Base-by-base conservation (phyloP, 1,140 invertebrate species). In the Popillia japonica region DNA sequence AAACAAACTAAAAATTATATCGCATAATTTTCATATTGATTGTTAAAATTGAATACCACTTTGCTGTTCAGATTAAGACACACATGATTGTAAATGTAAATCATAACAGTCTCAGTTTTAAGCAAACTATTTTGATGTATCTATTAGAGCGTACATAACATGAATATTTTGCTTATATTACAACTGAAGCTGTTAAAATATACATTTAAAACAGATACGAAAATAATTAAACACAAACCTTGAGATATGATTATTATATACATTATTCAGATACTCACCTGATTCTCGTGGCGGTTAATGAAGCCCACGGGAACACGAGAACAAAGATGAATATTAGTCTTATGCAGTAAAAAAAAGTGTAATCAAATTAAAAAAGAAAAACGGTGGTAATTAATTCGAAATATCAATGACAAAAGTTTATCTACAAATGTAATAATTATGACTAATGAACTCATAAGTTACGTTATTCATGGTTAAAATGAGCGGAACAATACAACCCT, bases 251-350 rank as follows among this genome's bases (percentile, higher is more conserved):
- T 55, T n/a, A 55, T 4, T 14, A 14, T 55, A 55, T 2, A 40
- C 41, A 23, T 41, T 10, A 41, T 14, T 74, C 17, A 40, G 8
- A 74, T 74, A 74, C 72, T 74, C 72, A 74, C 72, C 72, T n/a
- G 40, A n/a, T 68, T 68, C 61, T 44, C 72, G 14, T 2, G 23
- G 6, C 17, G 40, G 14, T 74, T 74, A n/a, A 17, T 40, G 17
- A 17, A 40, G 17, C 40, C 41, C 10, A 74, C 72, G 20, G 72
- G 72, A 74, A 74, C 72, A 74, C 72, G 40, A 74, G 40, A 74
- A 74, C 72, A 74, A 74, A 74, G 72, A 74, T 41, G 8, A 41
- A 74, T 74, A 74, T 74, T 74, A 74, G 72, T 74, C 14, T 41
- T 17, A 8, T 41, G 22, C 11, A 74, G 14, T 40, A 74, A 74